phyloP scores from a whole-genome alignment of 2,888 invertebrate species.

The Nomada flava region DNA sequence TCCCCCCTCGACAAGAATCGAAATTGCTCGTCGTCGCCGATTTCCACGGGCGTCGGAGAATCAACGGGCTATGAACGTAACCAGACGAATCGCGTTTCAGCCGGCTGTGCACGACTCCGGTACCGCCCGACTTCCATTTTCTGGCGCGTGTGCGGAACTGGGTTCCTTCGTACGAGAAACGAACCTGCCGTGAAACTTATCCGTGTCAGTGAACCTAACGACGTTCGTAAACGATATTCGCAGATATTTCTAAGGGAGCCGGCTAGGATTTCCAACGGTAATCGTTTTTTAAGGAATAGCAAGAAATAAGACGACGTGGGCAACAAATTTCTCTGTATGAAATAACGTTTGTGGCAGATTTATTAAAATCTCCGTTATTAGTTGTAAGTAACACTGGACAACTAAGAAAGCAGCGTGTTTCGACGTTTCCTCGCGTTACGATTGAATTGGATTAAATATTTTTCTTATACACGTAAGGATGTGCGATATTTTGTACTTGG shows the following conservation, averaged over 20 bases:
- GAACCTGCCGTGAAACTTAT: slow-evolving; percentile 31
- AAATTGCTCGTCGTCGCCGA: slow-evolving; percentile 45
- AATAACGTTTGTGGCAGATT: no score
- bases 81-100: slow-evolving; percentile 53
- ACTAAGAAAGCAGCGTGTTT: no score
- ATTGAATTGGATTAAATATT: no score
- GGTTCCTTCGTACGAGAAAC: background rate
- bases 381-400: no score
- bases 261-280: background rate
- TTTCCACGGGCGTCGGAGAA: slow-evolving; percentile 33
- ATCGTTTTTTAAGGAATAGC: slow-evolving; percentile 9
- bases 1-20: slow-evolving; percentile 20
- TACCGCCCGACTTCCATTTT: slow-evolving; percentile 48
- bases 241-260: background rate
- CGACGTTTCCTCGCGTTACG: no score
- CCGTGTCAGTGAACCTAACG: slow-evolving; percentile 39
- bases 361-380: no score
- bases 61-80: slow-evolving; percentile 43
- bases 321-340: no score
- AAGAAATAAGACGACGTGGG: slow-evolving; percentile 7
- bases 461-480: no score
- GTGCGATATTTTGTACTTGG: no score
- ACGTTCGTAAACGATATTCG: slow-evolving; percentile 8
- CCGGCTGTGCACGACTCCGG: slow-evolving; percentile 43
- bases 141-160: background rate